Evolutionary conservation across 2,113 vertebrate genomes (phyloP), one percentile per base, ranked within the genome.

Genomic region (Alethe castanea): DNA sequence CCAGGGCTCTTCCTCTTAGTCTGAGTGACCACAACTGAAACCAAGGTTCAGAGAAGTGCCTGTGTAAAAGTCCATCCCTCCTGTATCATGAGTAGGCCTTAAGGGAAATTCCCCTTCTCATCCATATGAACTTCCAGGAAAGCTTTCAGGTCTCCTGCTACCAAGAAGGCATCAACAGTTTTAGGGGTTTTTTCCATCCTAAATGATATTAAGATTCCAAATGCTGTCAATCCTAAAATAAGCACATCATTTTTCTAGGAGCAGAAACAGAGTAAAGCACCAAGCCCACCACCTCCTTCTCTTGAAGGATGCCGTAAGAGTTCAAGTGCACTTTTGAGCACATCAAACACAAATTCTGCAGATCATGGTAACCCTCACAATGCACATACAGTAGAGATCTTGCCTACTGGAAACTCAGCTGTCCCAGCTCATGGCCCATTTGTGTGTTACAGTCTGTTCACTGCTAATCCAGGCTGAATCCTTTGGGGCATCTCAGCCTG

Each of bases 361-460:
- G 29, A 14, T 48, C 1, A 0, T 3, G 3, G 50, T n/a, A 72
- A 29, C 52, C 35, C 19, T 71, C 11, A 14, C 14, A 44, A 12
- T 4, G 11, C 24, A 40, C 0, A 3, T 2, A 11, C 20, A 60
- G 15, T 11, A 12, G 2, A 29, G 47, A 33, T 54, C 66, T 56
- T 25, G 8, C 31, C 35, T 74, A 29, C n/a, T 81, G 61, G 38
- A 42, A 94, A 18, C 26, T 86, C 14, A 3, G 8, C 40, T 44
- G 52, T 70, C 44, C 57, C 72, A 59, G n/a, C 33, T 86, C 6
- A 23, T 11, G 25, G 45, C 44, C 42, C 20, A 4, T 59, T 70
- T 81, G 9, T 52, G 17, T 53, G 11, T 56, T 56, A 38, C 2
- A 40, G 22, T n/a, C 65, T 72, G 14, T 33, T 83, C 33, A 6